phyloP scores from a whole-genome alignment of 2,113 vertebrate genomes.

The Platanista minor region DNA sequence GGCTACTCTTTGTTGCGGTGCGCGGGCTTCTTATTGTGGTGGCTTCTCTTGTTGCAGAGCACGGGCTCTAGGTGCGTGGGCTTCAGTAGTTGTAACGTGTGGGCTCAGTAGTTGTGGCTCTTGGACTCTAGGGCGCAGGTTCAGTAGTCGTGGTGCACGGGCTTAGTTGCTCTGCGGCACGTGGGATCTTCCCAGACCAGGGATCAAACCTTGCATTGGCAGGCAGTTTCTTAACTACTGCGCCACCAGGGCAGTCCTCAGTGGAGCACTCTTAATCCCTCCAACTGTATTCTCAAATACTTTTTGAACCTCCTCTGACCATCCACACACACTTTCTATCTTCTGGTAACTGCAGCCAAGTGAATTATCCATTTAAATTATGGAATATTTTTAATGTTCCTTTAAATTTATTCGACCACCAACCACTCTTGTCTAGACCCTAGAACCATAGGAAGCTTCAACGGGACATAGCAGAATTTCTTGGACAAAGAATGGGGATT shows the following conservation, averaged over 20 bases:
- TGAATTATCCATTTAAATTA: background rate
- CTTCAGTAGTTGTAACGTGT: too few species aligned
- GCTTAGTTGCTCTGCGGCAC: too few species aligned
- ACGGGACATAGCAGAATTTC: background rate
- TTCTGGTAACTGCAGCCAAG: background rate
- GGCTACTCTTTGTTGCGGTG: too few species aligned
- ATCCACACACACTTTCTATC: background rate
- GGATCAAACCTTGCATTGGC: too few species aligned
- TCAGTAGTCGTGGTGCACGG: too few species aligned
- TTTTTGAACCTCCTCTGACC: background rate
- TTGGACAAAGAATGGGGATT: background rate
- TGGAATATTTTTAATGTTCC: background rate
- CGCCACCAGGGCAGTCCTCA: background rate
- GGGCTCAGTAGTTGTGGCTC: too few species aligned
- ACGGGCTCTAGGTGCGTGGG: too few species aligned
- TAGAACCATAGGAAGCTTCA: background rate
- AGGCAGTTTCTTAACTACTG: too few species aligned
- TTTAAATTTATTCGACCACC: background rate
- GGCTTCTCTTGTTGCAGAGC: too few species aligned
- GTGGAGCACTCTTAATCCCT: background rate
- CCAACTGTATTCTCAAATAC: background rate
- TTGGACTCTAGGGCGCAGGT: too few species aligned
- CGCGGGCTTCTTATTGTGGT: too few species aligned
- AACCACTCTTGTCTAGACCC: background rate
- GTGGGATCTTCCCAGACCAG: too few species aligned